A percentile compares a stretch with the other conserved stretches of the same genome.
Conservation (phyloP, 1,140 invertebrate species). For the Drosophila neocordata region DNA sequence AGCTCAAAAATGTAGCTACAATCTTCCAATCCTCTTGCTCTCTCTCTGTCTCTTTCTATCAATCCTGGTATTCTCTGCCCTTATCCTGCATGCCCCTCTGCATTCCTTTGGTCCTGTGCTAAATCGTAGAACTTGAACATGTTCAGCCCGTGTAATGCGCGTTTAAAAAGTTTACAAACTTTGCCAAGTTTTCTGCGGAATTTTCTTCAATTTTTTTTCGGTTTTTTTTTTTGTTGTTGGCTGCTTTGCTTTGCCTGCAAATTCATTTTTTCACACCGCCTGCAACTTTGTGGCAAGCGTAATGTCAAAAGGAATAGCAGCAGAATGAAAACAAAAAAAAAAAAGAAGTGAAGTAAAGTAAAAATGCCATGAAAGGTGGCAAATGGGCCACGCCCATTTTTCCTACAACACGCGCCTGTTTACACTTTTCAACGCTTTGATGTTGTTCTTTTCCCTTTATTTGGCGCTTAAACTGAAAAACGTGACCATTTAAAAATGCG, state of each 20-base stretch:
- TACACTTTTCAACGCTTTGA: constrained; percentile 77
- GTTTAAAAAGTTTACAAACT: constrained; percentile 81
- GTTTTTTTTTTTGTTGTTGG: constrained; percentile 16
- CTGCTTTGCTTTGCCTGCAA: constrained; percentile 42
- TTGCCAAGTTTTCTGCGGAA: constrained; percentile 61
- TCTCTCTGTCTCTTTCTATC: constrained; percentile 19
- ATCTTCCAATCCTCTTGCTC: constrained; percentile 1
- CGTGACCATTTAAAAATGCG: constrained; percentile 81
- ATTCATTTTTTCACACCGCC: constrained; percentile 52
- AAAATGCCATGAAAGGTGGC: constrained; percentile 6
- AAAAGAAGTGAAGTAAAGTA: background rate
- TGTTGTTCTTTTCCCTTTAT: constrained; percentile 57
- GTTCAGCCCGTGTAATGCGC: constrained; percentile 77
- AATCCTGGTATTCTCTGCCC: background rate
- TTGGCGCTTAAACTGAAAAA: constrained; percentile 75
- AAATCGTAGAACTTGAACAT: constrained; percentile 66
- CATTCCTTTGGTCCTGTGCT: constrained; percentile 35
- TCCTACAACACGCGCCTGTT: constrained; percentile 66
- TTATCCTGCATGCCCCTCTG: constrained; percentile 7
- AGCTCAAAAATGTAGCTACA: constrained; percentile 44
- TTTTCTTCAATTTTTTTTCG: constrained; percentile 23
- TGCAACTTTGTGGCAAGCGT: constrained; percentile 64
- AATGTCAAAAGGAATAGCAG: constrained; percentile 24
- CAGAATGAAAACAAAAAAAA: background rate
- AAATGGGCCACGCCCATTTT: constrained; percentile 35